phyloP scores from a whole-genome alignment of 2,888 invertebrate genomes.

The Melieria picta region DNA sequence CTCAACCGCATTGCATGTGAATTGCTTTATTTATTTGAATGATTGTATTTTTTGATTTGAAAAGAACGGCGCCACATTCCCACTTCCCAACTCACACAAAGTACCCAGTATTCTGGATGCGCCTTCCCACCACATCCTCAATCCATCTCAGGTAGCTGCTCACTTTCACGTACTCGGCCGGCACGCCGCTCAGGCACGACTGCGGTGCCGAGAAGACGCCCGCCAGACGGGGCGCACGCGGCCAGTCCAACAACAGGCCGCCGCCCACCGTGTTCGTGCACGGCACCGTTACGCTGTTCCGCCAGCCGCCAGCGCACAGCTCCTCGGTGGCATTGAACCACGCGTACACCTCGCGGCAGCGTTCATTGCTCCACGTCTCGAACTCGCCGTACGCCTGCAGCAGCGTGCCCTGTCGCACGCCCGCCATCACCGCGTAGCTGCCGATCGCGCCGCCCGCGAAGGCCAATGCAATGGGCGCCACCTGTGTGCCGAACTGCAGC shows the following conservation, averaged over 20 bases:
- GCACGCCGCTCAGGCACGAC: conserved; percentile 32
- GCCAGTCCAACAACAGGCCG: conserved; percentile 44
- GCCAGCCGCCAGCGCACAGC: conserved; percentile 41
- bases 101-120: conserved; percentile 13
- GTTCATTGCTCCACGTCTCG: conserved; percentile 31
- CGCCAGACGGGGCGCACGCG: conserved; percentile 38
- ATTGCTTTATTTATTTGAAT: too few species aligned
- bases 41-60: too few species aligned
- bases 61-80: too few species aligned
- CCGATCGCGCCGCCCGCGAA: conserved; percentile 25
- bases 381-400: conserved; percentile 42
- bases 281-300: conserved; percentile 35
- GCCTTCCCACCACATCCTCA: conserved; percentile 24
- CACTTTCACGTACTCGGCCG: conserved; percentile 37
- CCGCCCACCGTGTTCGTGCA: conserved; percentile 43
- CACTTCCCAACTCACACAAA: background rate
- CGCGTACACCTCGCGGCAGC: conserved; percentile 25
- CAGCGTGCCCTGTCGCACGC: conserved; percentile 32
- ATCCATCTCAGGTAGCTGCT: conserved; percentile 38
- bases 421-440: conserved; percentile 41
- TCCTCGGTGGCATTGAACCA: conserved; percentile 31
- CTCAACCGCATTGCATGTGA: too few species aligned
- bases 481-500: conserved; percentile 30
- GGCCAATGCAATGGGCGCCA: conserved; percentile 30
- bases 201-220: conserved; percentile 41